A percentile compares a stretch with the other conserved stretches of the same genome.
phyloP scores from a whole-genome alignment of 2,113 vertebrate genomes.

The Pseudorhombus dupliciocellatus region DNA sequence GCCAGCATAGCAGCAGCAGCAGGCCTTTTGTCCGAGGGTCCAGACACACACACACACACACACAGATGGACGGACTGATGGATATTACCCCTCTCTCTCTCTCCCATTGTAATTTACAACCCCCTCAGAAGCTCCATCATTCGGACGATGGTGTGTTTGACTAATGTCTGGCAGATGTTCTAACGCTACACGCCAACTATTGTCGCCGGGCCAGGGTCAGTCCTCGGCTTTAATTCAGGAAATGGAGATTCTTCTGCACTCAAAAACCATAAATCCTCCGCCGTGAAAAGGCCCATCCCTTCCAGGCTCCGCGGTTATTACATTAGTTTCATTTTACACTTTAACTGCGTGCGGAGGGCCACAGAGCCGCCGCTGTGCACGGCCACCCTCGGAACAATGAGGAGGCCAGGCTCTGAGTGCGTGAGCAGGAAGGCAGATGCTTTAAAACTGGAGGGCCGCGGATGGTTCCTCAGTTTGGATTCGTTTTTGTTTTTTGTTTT shows the following conservation, averaged over 20 bases:
- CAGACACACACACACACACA: conserved; percentile 55
- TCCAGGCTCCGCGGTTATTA: conserved; percentile 59
- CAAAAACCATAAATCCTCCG: conserved; percentile 61
- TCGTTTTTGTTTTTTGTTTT: too few species aligned
- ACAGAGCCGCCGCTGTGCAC: conserved; percentile 8
- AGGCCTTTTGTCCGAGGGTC: conserved; percentile 77
- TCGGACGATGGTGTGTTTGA: conserved; percentile 66
- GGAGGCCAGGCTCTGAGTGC: neutral
- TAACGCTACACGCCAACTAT: conserved; percentile 68
- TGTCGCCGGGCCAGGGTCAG: conserved; percentile 59
- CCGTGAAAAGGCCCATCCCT: conserved; percentile 65
- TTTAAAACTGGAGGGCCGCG: neutral
- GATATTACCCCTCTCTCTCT: conserved; percentile 63
- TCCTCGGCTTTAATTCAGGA: conserved; percentile 66
- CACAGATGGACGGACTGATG: conserved; percentile 72
- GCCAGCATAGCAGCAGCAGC: conserved; percentile 61
- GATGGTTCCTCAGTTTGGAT: conserved; percentile 1
- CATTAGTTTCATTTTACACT: conserved; percentile 74
- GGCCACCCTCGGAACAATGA: conserved; percentile 25
- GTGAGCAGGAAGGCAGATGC: conserved; percentile 8
- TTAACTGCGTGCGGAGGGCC: conserved; percentile 49
- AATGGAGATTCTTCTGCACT: conserved; percentile 70
- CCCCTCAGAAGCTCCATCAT: conserved; percentile 71
- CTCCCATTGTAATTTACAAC: conserved; percentile 72
- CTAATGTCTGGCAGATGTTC: conserved; percentile 79